Evolutionary conservation across 2,797 vertebrate genomes (phyloP), one percentile per base, ranked within the genome.

Genomic region (Gymnocypris eckloni): DNA sequence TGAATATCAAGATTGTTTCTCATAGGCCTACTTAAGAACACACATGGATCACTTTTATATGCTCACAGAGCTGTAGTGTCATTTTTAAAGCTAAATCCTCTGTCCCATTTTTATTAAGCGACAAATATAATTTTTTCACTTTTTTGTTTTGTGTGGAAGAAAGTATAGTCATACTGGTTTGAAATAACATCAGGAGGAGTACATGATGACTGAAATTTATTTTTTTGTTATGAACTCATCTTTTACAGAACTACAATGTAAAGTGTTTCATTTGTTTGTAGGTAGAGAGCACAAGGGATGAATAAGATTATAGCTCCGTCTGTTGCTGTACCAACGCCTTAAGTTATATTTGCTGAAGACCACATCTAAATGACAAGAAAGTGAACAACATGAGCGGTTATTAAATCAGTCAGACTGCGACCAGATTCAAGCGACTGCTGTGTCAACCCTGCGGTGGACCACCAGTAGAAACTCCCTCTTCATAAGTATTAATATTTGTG

Each of bases 401-500:
- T 70, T 22, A 82, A 45, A 45, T 79, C 39, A 72, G 87, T 82
- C 45, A 72, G 37, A 39, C 48, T 70, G 71, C 66, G 64, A 81
- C 33, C 3, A 86, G 70, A 82, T 77, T 48, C 66, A 70, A 67
- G 25, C 52, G 13, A 56, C 54, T 69, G 64, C 16, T 73, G n/a
- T 79, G 72, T 41, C 25, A 61, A 81, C 56, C 88, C 83, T 92
- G 90, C 56, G 91, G 91, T 90, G 88, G 88, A 81, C 89, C 85
- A 61, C 84, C 41, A 79, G 86, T 92, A 92, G 91, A 94, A 93
- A 91, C 92, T 90, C 93, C 92, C 93, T 87, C 84, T 66, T 90
- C 93, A 91, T 48, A 89, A 93, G 78, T 83, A 82, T 90, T 92
- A 89, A 92, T 92, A 92, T 93, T 89, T 90, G 91, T 92, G 92